Evolutionary conservation across 2,797 vertebrate species (phyloP).

Genomic region (Sciaenops ocellatus): DNA sequence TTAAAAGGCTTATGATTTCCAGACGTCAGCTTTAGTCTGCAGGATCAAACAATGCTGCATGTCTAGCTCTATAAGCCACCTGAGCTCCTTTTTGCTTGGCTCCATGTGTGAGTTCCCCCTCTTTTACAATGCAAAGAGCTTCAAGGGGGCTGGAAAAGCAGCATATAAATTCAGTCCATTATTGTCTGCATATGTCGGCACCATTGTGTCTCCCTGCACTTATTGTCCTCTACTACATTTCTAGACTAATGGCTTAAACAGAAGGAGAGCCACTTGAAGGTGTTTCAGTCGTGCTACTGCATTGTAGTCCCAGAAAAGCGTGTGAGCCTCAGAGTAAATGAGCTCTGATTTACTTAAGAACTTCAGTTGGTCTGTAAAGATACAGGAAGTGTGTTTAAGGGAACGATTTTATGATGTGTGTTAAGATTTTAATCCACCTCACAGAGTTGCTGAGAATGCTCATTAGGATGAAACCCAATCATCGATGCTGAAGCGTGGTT

Average conservation of each 20-base stretch:
- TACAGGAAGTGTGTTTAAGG: constrained; percentile 42
- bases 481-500: neutral
- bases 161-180: constrained; percentile 71
- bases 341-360: neutral
- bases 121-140: constrained; percentile 60
- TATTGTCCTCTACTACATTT: constrained; percentile 56
- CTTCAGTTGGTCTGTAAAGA: neutral
- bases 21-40: constrained; percentile 51
- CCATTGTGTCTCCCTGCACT: constrained; percentile 46
- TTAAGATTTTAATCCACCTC: constrained; percentile 41
- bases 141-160: constrained; percentile 65
- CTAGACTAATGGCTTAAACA: constrained; percentile 78
- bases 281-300: constrained; percentile 30
- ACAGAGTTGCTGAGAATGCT: constrained; percentile 15
- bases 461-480: constrained; percentile 56
- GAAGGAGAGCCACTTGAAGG: constrained; percentile 65
- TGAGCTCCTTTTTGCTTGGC: constrained; percentile 47
- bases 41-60: constrained; percentile 66
- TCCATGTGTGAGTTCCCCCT: constrained; percentile 70
- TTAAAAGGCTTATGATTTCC: constrained; percentile 64
- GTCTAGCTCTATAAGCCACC: constrained; percentile 49
- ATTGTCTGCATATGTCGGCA: constrained; percentile 76
- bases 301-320: neutral
- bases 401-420: constrained; percentile 35
- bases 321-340: constrained; percentile 11